Base-by-base conservation (phyloP, 2,888 invertebrate genomes). In the Apotomis betuletana region DNA sequence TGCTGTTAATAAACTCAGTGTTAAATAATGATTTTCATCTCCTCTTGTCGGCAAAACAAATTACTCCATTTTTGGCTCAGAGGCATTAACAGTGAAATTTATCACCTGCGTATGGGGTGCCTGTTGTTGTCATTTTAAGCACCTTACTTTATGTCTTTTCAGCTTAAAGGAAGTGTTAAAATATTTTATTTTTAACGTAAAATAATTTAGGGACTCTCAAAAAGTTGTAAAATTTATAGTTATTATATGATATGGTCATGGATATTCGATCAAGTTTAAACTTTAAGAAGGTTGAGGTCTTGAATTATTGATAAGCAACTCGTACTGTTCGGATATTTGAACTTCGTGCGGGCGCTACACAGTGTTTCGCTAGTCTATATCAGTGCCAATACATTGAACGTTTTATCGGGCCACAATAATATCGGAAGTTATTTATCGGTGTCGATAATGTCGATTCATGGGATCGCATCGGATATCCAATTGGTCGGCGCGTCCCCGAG, bases 11-110 rank as follows among this genome's bases (percentile, higher is more conserved):
- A 89, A 88, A 89, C 83, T 82, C 82, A 82, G 82, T 79, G 86
- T 82, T 88, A 87, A 90, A 86, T 89, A 90, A 91, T 90, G 90
- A 85, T 88, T 89, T 91, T 90, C 91, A 91, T 92, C 90, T 91
- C 90, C 90, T 86, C 83, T 84, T 88, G 86, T 87, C 87, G 85
- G 81, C 82, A 74, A 82, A 90, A 92, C 89, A 90, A 91, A 91
- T 91, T 90, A 86, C 90, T 90, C 90, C 85, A 90, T 90, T 90
- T 91, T 89, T 90, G 87, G 87, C 85, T 79, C 82, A 81, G 79
- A 79, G 81, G 84, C 83, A 87, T 90, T 89, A 88, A 86, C 85
- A 87, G 82, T 83, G 83, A 85, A 85, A 90, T 91, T 89, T 90
- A 90, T 91, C 85, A 90, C 87, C 86, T 85, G 85, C 78, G 83